phyloP scores from a whole-genome alignment of 2,113 vertebrate species.

The Datnioides undecimradiatus region DNA sequence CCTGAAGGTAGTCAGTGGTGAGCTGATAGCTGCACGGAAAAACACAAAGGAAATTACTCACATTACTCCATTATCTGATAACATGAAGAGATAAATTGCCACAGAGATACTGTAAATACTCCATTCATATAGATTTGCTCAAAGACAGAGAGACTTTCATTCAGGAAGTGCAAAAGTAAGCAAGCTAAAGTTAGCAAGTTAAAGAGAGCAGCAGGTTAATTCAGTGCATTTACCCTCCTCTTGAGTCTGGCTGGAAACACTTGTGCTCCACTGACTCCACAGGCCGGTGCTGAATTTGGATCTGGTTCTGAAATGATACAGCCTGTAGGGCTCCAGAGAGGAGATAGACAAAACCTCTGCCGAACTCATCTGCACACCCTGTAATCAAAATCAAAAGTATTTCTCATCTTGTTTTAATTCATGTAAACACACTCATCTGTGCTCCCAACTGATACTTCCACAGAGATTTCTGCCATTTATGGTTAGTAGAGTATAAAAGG shows the following conservation, averaged over 20 bases:
- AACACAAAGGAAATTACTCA: slow-evolving; percentile 21
- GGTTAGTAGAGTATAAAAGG: background rate
- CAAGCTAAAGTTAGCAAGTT: background rate
- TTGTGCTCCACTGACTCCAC: slow-evolving; percentile 82
- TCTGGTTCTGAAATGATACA: slow-evolving; percentile 76
- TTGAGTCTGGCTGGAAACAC: slow-evolving; percentile 61
- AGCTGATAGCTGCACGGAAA: slow-evolving; percentile 35
- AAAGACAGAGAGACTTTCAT: background rate
- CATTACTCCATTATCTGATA: slow-evolving; percentile 12
- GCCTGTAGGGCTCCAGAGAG: slow-evolving; percentile 67
- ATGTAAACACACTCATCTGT: background rate
- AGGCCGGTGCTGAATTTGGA: slow-evolving; percentile 66
- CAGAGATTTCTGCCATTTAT: background rate
- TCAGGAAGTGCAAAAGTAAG: slow-evolving; percentile 5
- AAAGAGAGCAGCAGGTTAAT: background rate
- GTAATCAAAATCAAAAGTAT: slow-evolving; percentile 11
- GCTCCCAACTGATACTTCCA: background rate
- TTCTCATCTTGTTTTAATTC: background rate
- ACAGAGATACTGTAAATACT: background rate
- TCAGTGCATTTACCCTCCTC: slow-evolving; percentile 80
- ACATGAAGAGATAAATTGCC: slow-evolving; percentile 6
- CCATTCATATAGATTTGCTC: background rate
- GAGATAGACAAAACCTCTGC: slow-evolving; percentile 31
- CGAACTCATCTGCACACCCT: slow-evolving; percentile 35
- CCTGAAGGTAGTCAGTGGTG: background rate